Base-by-base conservation (phyloP, 2,888 invertebrate species). In the Parnassius orleans region DNA sequence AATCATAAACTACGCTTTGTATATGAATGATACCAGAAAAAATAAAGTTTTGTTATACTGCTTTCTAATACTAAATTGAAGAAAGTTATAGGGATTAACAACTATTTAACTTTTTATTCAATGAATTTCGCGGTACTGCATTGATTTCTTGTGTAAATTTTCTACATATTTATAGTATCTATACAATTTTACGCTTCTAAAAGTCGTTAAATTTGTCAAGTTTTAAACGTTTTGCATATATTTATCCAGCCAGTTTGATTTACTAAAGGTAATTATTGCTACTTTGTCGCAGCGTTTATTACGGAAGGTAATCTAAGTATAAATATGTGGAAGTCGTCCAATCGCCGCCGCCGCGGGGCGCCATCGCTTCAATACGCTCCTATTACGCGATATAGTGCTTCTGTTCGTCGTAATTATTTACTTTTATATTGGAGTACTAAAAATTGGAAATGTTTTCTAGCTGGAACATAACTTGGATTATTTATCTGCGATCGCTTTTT, bases 311-410 rank as follows among this genome's bases (percentile, higher is more conserved):
- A 77, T 79, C 70, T 70, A 70, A 63, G 64, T 64, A 66, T 66
- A 69, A 69, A 69, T 66, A 69, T 69, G 61, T 60, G 77, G 64
- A 68, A 72, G 74, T 74, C 75, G 67, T 70, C 70, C 77, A 79
- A 81, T 83, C 76, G 74, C 60, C 60, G 58, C 58, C 70, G 78
- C 81, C 76, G 83, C 81, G 71, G 75, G 80, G 72, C 73, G 73
- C 73, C 69, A 69, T 64, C 60, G 53, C 53, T 50, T 60, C 57
- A 55, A 62, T 52, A 47, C 33, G 62, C 64, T 62, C 67, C 68
- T 66, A 65, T 71, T 73, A 71, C 68, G 69, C 65, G 64, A 57
- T 66, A 69, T 68, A 63, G 67, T 67, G 77, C 76, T 76, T 72
- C 77, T 74, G 77, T 76, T 70, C 70, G 53, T 9, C 44, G n/a